Evolutionary conservation across 2,888 invertebrate genomes (phyloP), one percentile per base, ranked within the genome.

Genomic region (Germaria angustata): DNA sequence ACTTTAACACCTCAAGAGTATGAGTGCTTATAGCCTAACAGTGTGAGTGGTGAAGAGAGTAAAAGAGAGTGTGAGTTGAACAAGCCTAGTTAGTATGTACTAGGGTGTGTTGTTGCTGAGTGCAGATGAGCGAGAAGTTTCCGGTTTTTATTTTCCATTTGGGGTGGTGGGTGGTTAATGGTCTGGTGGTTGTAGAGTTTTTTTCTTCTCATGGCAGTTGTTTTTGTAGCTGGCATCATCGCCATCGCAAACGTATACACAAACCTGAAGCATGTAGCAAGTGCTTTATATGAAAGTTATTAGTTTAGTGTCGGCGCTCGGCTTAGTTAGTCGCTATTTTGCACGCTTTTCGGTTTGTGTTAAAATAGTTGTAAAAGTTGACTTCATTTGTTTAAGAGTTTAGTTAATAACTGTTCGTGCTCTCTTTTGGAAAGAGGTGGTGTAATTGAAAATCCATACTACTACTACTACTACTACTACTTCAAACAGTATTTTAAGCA

Each of bases 321-420:
- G 72, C 80, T 77, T 83, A 83, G 83, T 83, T 82, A 79, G 82
- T 76, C 79, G 82, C 79, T 82, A 79, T 76, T 82, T 82, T 82
- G 82, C 82, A 82, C 82, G 82, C 79, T 82, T 82, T 82, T 82
- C 82, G 73, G 75, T 82, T 79, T 82, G 82, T 75, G 69, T 73
- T 82, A 32, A 63, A 63, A 41, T 73, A 69, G 68, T 69, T 69
- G 4, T 41, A 41, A 55, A 28, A 41, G 59, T 76, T 80, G 80
- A 81, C 76, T 81, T 81, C 53, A 41, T 55, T 69, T 55, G 41
- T 55, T 69, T 69, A 53, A 49, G 51, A 61, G 51, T 69, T 46
- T 63, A 49, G 36, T 68, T 72, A 51, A 46, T 32, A 15, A 5
- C 41, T 22, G 39, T 22, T 41, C 20, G 4, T 13, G 1, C 20